phyloP scores from a whole-genome alignment of 2,797 vertebrate genomes.

The Molossus molossus region DNA sequence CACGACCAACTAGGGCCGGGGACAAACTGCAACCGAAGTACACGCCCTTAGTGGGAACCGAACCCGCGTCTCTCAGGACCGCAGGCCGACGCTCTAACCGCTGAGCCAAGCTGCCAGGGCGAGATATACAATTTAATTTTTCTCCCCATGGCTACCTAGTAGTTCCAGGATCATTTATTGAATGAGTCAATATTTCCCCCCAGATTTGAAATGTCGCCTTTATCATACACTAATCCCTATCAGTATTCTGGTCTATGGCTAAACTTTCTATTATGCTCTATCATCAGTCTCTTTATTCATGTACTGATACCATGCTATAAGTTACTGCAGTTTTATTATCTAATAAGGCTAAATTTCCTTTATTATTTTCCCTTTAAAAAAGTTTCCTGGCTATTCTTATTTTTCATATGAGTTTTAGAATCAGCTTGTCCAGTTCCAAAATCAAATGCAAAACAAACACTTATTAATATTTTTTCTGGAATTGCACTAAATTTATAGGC shows the following conservation, averaged over 20 bases:
- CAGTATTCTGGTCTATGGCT: background rate
- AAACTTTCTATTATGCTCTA: background rate
- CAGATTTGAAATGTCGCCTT: constrained; percentile 6
- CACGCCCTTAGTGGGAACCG: too few relatives aligned
- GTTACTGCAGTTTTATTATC: background rate
- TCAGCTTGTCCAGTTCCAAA: background rate
- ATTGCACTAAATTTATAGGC: background rate
- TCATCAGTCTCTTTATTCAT: background rate
- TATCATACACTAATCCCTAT: background rate
- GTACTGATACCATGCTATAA: background rate
- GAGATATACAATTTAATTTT: background rate
- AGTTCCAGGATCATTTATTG: background rate
- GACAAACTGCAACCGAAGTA: too few relatives aligned
- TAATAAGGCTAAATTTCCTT: background rate
- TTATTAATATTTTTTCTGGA: background rate
- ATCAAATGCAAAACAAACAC: constrained; percentile 28
- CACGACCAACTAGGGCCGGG: too few relatives aligned
- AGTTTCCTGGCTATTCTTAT: background rate
- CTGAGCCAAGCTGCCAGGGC: too few relatives aligned
- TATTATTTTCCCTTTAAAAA: background rate
- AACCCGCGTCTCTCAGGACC: too few relatives aligned
- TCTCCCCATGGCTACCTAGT: background rate
- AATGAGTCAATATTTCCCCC: background rate
- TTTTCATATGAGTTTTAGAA: constrained; percentile 12
- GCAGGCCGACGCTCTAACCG: too few relatives aligned